Evolutionary conservation across 23 tunicate species (phyloP).

Genomic region (Styela clava): DNA sequence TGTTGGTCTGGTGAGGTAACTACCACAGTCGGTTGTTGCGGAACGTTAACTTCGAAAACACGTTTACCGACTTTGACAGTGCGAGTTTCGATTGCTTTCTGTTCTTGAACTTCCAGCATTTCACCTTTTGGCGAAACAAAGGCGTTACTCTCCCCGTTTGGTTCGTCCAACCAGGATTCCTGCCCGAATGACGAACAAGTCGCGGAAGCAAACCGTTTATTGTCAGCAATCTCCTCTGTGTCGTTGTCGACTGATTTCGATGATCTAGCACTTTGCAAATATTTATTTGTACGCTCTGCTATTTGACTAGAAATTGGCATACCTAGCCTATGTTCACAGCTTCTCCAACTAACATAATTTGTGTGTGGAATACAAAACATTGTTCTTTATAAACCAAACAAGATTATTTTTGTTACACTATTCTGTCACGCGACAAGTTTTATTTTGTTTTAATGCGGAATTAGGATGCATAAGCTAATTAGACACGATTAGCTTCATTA

Average conservation of each 20-base stretch:
- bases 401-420: neutral
- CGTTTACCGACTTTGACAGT: conserved; percentile 1
- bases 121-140: conserved; percentile 8
- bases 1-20: neutral
- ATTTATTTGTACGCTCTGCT: neutral
- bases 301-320: neutral
- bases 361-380: neutral
- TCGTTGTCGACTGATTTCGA: neutral
- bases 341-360: neutral
- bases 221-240: neutral
- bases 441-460: neutral
- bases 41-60: neutral
- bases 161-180: neutral
- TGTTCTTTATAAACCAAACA: neutral
- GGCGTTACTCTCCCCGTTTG: neutral
- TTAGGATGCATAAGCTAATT: neutral
- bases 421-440: neutral
- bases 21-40: neutral
- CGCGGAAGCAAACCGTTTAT: neutral
- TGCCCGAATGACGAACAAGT: neutral
- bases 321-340: neutral
- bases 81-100: neutral
- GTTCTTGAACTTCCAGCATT: neutral
- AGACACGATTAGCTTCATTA: neutral
- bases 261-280: neutral